A percentile compares a stretch with the other conserved stretches of the same genome.
These are phyloP conservation scores for Metallyticus violacea DNA, from an alignment of 2,888 invertebrate genomes.

Conservation along the genomic window DNA sequence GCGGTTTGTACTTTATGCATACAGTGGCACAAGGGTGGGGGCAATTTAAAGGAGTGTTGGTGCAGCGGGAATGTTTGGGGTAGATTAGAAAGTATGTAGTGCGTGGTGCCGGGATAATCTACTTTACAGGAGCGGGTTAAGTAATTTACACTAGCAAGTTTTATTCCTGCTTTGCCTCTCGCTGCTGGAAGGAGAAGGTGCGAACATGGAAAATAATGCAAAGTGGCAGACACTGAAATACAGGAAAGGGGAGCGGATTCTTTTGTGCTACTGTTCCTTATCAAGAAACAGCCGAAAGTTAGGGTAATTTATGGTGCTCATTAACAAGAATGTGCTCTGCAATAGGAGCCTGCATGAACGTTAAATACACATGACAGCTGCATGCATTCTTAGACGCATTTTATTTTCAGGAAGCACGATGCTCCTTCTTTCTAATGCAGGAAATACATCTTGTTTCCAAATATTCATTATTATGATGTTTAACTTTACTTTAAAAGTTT, in stretches of 20 bases:
- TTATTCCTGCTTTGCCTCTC: too few species aligned
- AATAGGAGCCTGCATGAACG: neutral
- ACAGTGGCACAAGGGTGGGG: neutral
- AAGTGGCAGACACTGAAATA: neutral
- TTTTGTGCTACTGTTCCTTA: neutral
- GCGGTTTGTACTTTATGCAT: neutral
- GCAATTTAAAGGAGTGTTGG: neutral
- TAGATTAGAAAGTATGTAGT: neutral
- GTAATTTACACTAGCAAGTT: neutral
- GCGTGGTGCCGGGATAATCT: neutral
- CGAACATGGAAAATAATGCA: neutral
- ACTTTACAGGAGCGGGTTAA: neutral
- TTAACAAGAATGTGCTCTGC: neutral
- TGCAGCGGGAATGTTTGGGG: neutral
- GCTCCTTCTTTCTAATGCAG: too few species aligned
- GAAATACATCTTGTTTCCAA: too few species aligned
- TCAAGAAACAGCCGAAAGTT: neutral
- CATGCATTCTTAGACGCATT: neutral
- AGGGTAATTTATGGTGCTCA: neutral
- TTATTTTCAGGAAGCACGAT: too few species aligned
- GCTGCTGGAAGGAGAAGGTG: neutral
- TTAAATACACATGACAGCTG: neutral
- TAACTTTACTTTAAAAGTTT: too few species aligned
- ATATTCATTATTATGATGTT: too few species aligned
- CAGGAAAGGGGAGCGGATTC: neutral